A percentile compares a stretch with the other conserved stretches of the same genome.
These are phyloP conservation scores for Macropodus opercularis DNA, from an alignment of 2,797 vertebrate species.

Conservation along the genomic window DNA sequence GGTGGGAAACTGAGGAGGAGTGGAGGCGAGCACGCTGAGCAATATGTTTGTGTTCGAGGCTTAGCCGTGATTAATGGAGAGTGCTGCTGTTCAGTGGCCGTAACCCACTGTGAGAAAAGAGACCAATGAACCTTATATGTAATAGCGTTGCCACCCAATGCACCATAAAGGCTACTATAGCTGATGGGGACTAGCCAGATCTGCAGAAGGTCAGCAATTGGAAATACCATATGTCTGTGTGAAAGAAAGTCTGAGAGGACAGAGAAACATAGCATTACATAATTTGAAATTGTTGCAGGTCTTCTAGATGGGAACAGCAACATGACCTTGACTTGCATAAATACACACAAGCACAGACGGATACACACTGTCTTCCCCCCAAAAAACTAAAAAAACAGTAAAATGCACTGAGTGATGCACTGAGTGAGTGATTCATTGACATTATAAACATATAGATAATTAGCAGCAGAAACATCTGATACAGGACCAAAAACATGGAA, in stretches of 20 bases:
- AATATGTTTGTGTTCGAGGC: slow-evolving; percentile 28
- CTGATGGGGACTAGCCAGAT: background rate
- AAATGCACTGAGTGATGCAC: slow-evolving; percentile 10
- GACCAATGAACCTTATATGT: slow-evolving; percentile 36
- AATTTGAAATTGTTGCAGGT: slow-evolving; percentile 25
- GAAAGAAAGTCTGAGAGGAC: slow-evolving; percentile 20
- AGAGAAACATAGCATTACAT: slow-evolving; percentile 37
- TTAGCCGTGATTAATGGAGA: slow-evolving; percentile 51
- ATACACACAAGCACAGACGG: background rate
- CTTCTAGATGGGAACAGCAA: background rate
- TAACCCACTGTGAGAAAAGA: slow-evolving; percentile 17
- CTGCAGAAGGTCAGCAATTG: slow-evolving; percentile 25
- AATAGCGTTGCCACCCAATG: slow-evolving; percentile 3
- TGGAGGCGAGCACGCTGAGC: slow-evolving; percentile 21
- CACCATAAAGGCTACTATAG: slow-evolving; percentile 11
- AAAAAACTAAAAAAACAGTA: slow-evolving; percentile 7
- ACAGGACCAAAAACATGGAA: slow-evolving; percentile 1
- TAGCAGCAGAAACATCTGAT: slow-evolving; percentile 11
- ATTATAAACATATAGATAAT: slow-evolving; percentile 14
- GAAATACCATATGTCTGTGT: slow-evolving; percentile 31
- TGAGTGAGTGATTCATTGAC: background rate
- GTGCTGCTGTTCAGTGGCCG: slow-evolving; percentile 12
- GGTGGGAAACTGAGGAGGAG: slow-evolving; percentile 25
- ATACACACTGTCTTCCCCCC: background rate
- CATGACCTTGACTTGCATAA: slow-evolving; percentile 1